phyloP scores from a whole-genome alignment of 1,140 invertebrate species.

The Parapsyche elsis region DNA sequence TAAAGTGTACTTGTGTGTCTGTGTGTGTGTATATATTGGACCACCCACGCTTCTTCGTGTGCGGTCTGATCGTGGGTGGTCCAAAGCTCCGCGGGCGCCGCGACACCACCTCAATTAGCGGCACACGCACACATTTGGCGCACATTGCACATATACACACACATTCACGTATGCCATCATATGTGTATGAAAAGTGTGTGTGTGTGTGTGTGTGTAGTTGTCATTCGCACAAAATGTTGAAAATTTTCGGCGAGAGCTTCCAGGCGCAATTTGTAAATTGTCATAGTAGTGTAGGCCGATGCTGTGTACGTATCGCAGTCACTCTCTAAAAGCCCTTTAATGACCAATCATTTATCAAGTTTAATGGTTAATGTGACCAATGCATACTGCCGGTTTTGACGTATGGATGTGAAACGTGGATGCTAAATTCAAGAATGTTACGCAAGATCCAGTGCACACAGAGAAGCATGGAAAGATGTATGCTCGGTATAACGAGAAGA shows the following conservation, averaged over 20 bases:
- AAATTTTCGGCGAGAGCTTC: background rate
- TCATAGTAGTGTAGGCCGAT: too few relatives aligned
- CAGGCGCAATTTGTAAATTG: background rate
- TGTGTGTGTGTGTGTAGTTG: background rate
- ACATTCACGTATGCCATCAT: background rate
- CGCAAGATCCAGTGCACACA: too few relatives aligned
- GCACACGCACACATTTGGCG: background rate
- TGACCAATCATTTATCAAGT: too few relatives aligned
- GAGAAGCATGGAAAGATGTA: too few relatives aligned
- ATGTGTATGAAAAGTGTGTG: background rate
- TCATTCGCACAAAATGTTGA: too few relatives aligned
- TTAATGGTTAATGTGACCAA: too few relatives aligned
- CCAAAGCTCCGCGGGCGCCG: background rate
- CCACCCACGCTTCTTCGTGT: constrained; percentile 16
- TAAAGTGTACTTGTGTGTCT: background rate
- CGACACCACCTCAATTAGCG: constrained; percentile 29
- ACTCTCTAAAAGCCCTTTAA: too few relatives aligned
- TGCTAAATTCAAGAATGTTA: too few relatives aligned
- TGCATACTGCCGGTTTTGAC: too few relatives aligned
- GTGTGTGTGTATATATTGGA: background rate
- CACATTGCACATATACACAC: background rate
- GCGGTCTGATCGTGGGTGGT: constrained; percentile 23
- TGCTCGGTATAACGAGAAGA: too few relatives aligned
- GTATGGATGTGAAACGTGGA: too few relatives aligned
- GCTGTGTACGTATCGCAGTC: too few relatives aligned